phyloP scores from a whole-genome alignment of 2,888 invertebrate genomes.

The Villa cingulata region DNA sequence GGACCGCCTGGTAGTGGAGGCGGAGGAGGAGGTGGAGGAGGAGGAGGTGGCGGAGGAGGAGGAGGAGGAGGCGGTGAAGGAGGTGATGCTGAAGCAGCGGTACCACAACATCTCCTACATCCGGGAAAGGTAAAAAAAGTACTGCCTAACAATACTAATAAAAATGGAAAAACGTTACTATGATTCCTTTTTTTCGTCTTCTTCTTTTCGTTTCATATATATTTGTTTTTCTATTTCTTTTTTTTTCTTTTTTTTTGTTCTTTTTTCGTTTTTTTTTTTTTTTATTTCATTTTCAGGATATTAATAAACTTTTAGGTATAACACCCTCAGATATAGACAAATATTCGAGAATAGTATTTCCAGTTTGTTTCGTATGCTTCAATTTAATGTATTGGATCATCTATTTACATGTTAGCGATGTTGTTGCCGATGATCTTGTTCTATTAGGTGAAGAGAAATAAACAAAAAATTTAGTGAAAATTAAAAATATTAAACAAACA shows the following conservation, averaged over 20 bases:
- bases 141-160: not conserved
- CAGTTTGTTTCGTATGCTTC: slow-evolving; percentile 96
- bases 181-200: not conserved
- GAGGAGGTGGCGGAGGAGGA: slow-evolving; percentile 39
- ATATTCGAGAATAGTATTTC: slow-evolving; percentile 96
- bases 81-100: slow-evolving; percentile 33
- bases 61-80: slow-evolving; percentile 29
- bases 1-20: too few relatives aligned
- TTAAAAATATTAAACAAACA: too few relatives aligned
- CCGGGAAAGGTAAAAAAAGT: slow-evolving; percentile 58
- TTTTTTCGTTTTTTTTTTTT: slow-evolving; percentile 8
- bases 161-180: not conserved
- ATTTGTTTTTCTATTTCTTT: too few relatives aligned
- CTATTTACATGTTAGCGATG: slow-evolving; percentile 90
- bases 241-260: slow-evolving; percentile 1
- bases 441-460: slow-evolving; percentile 58
- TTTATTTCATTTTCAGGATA: slow-evolving; percentile 43
- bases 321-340: slow-evolving; percentile 98
- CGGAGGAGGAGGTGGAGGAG: slow-evolving; percentile 27
- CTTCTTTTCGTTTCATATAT: not conserved
- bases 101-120: slow-evolving; percentile 64
- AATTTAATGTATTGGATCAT: slow-evolving; percentile 98
- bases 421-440: slow-evolving; percentile 86
- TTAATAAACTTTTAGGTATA: slow-evolving; percentile 81
- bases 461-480: slow-evolving; percentile 5